Evolutionary conservation across 1,140 invertebrate genomes (phyloP), one percentile per base, ranked within the genome.

Genomic region (Lutraria rhynchaena): DNA sequence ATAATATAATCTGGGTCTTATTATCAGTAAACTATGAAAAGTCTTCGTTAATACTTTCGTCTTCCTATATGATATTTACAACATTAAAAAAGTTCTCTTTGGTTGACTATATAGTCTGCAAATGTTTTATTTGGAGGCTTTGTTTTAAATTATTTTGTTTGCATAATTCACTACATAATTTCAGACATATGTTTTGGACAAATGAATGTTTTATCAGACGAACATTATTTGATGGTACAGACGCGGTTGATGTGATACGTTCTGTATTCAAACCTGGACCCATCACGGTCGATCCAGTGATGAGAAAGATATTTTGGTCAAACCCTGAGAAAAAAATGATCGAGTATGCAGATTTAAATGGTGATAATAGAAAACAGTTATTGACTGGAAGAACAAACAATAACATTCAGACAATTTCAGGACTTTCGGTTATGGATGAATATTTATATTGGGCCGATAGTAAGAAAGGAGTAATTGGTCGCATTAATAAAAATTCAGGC

Each of bases 401-500:
- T 77, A 61, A 53, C 22, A 98, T 98, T 0, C 98, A 98, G 81
- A 98, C 99, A 94, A 97, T 98, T 11, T 98, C 98, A 90, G 98
- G 98, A 0, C 97, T 99, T 19, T 98, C 98, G 0, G 96, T 99
- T 0, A 96, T 95, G 91, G 94, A 96, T 19, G 95, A 97, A 87
- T 99, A 97, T 89, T 97, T 99, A 65, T 99, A 99, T 91, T 99
- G 99, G 98, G 99, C 98, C 0, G 98, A 99, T 92, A 94, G 99
- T 24, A 97, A 98, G 90, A 91, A 99, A 0, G 93, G 97, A 46
- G 33, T 89, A 19, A 87, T 91, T 4, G 86, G 88, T 53, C 74
- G 89, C 9, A 86, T 89, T 17, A 76, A 91, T 29, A 91, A 92
- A 75, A 77, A 70, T 19, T 88, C 83, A 3, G 87, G 88, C 0